Evolutionary conservation across 2,888 invertebrate genomes (phyloP).

Genomic region (Drosophila meridionalis): DNA sequence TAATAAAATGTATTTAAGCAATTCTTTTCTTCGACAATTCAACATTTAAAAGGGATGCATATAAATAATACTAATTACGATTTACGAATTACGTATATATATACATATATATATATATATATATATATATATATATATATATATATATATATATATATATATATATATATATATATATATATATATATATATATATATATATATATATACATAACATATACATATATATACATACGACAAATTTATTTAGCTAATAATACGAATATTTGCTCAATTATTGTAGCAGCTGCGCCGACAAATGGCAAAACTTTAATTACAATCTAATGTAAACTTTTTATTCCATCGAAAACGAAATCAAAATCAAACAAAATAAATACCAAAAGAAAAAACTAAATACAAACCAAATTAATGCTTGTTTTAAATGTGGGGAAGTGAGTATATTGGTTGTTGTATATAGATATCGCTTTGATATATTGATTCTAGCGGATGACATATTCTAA

Average conservation of each 20-base stretch:
- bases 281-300: conserved; percentile 47
- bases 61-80: conserved; percentile 20
- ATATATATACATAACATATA: conserved; percentile 1
- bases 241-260: conserved; percentile 17
- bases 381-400: conserved; percentile 10
- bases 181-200: too few species aligned
- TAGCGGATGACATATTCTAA: not conserved
- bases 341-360: conserved; percentile 34
- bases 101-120: too few species aligned
- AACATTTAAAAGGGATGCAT: conserved; percentile 25
- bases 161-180: too few species aligned
- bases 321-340: conserved; percentile 74
- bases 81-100: conserved; percentile 3
- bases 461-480: not conserved
- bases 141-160: too few species aligned
- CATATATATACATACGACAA: conserved; percentile 19
- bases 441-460: not conserved
- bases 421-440: not conserved
- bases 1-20: conserved; percentile 45
- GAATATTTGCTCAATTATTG: conserved; percentile 57
- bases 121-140: too few species aligned
- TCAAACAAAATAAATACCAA: conserved; percentile 27
- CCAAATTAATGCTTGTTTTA: not conserved
- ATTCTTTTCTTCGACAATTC: conserved; percentile 37
- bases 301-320: conserved; percentile 56